Conservation (phyloP, 2,113 vertebrate species). For the Girardinichthys multiradiatus region DNA sequence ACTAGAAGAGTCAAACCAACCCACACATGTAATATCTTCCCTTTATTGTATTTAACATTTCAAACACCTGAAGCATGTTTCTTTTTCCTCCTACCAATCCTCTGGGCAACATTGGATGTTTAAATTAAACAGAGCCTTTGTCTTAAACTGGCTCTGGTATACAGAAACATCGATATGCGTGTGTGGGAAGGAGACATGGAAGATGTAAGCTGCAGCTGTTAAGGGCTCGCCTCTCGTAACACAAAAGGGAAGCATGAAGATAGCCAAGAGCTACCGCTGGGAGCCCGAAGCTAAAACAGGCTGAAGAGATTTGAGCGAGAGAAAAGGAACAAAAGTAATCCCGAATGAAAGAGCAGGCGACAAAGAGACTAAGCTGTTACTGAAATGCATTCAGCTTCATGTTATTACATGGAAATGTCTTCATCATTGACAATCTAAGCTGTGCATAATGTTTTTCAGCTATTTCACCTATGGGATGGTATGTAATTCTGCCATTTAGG, state of each 20-base stretch:
- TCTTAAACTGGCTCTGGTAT: slow-evolving; percentile 60
- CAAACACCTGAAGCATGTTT: slow-evolving; percentile 14
- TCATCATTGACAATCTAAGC: background rate
- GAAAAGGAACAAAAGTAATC: slow-evolving; percentile 54
- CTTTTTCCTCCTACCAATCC: slow-evolving; percentile 44
- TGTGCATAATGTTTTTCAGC: no score
- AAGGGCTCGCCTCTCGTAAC: slow-evolving; percentile 55
- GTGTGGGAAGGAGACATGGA: slow-evolving; percentile 36
- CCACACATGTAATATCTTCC: background rate
- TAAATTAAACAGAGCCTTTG: slow-evolving; percentile 53
- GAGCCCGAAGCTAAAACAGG: slow-evolving; percentile 49
- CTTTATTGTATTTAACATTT: slow-evolving; percentile 11
- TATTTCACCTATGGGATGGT: background rate
- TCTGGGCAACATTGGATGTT: slow-evolving; percentile 28
- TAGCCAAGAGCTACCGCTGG: slow-evolving; percentile 48
- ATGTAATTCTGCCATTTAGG: background rate
- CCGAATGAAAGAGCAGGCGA: slow-evolving; percentile 54
- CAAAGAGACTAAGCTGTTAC: background rate
- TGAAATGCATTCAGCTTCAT: background rate
- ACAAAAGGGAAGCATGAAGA: slow-evolving; percentile 46
- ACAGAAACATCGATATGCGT: slow-evolving; percentile 23
- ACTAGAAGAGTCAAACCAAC: background rate
- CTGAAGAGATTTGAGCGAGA: slow-evolving; percentile 48
- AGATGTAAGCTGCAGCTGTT: slow-evolving; percentile 66
- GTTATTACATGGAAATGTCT: background rate